A percentile compares a stretch with the other conserved stretches of the same genome.
Conservation (phyloP, 2,113 vertebrate genomes). For the Amblyopsis rosae region DNA sequence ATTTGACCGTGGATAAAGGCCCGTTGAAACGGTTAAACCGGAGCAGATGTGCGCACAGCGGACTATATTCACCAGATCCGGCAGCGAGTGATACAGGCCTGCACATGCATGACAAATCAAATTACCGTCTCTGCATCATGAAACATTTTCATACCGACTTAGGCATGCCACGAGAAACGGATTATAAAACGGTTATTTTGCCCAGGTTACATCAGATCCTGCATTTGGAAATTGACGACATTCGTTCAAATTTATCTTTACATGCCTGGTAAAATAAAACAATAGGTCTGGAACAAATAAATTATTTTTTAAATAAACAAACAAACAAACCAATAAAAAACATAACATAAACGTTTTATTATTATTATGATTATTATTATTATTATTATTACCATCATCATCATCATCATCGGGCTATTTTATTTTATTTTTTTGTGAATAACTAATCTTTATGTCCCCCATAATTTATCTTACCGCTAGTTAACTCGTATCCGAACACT, state of each 20-base stretch:
- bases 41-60: conserved; percentile 61
- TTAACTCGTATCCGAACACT: conserved; percentile 83
- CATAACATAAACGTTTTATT: too few relatives aligned
- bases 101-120: background rate
- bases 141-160: background rate
- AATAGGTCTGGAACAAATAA: background rate
- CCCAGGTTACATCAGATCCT: too few relatives aligned
- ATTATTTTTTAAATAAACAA: too few relatives aligned
- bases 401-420: too few relatives aligned
- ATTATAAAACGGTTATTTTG: background rate
- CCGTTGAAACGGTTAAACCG: conserved; percentile 42
- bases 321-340: background rate
- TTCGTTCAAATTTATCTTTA: too few relatives aligned
- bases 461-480: conserved; percentile 81
- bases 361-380: too few relatives aligned
- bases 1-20: conserved; percentile 40
- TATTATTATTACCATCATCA: too few relatives aligned
- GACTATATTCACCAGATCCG: background rate
- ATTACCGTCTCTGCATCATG: background rate
- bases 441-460: too few relatives aligned
- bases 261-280: background rate
- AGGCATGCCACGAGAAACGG: background rate
- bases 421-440: too few relatives aligned
- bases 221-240: background rate
- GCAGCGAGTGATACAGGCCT: background rate